phyloP scores from a whole-genome alignment of 2,888 invertebrate genomes.

The Calameuta idolon region DNA sequence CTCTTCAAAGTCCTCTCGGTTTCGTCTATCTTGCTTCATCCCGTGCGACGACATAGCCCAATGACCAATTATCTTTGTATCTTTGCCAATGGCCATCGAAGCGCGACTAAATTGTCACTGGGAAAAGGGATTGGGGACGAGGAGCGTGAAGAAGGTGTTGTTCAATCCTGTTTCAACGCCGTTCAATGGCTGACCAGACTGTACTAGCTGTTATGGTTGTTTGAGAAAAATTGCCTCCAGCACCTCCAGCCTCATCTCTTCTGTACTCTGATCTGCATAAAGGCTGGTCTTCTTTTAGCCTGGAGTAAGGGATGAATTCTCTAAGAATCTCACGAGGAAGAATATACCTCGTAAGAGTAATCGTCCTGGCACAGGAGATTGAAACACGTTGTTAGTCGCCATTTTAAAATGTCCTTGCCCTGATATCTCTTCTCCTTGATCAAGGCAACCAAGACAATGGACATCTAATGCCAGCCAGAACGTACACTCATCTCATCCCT shows the following conservation, averaged over 20 bases:
- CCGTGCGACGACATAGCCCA: conserved; percentile 56
- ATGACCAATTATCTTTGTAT: conserved; percentile 66
- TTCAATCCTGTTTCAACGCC: not conserved
- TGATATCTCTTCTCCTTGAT: not conserved
- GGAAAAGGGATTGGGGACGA: conserved; percentile 52
- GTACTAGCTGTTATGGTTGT: not conserved
- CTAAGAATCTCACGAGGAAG: not conserved
- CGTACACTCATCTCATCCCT: conserved; percentile 6
- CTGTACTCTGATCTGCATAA: not conserved
- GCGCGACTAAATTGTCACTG: conserved; percentile 58
- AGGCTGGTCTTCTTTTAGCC: not conserved
- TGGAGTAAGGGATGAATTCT: not conserved
- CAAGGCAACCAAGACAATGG: conserved; percentile 37
- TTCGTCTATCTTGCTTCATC: conserved; percentile 53
- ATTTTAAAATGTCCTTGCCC: not conserved
- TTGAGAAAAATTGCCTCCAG: not conserved
- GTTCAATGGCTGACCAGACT: not conserved
- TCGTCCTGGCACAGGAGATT: not conserved
- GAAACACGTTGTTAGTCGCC: not conserved
- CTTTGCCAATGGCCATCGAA: conserved; percentile 63
- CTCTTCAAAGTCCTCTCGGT: conserved; percentile 20
- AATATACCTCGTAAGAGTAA: not conserved
- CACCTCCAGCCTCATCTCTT: not conserved
- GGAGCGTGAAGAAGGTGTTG: not conserved
- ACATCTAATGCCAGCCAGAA: conserved; percentile 38